Conservation (phyloP, 2,888 invertebrate genomes). For the Cephus pygmeus region DNA sequence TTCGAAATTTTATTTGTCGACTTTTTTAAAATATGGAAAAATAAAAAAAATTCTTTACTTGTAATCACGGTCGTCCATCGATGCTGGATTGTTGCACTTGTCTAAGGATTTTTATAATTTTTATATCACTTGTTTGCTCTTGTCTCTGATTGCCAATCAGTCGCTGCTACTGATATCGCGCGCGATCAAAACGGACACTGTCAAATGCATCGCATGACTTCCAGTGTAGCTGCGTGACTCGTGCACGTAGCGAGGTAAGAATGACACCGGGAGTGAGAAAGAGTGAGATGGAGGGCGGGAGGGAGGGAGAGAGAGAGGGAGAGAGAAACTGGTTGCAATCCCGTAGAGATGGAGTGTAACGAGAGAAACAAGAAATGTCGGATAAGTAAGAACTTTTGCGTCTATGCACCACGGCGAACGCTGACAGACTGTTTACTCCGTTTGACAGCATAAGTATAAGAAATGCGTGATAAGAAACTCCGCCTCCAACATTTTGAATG, state of each 20-base stretch:
- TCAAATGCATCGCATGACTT: not conserved
- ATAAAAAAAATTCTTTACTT: not conserved
- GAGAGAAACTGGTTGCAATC: not conserved
- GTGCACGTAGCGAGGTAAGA: not conserved
- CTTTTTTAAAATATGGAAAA: too few relatives aligned
- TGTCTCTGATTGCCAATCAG: not conserved
- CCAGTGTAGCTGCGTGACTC: too few relatives aligned
- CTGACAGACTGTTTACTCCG: conserved; percentile 49
- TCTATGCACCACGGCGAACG: conserved; percentile 44
- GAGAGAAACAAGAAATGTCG: not conserved
- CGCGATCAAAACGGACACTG: not conserved
- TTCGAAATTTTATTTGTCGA: too few relatives aligned
- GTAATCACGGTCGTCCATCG: not conserved
- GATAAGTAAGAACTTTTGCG: conserved; percentile 14
- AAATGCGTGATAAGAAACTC: conserved; percentile 21
- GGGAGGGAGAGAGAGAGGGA: not conserved
- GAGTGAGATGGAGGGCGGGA: not conserved
- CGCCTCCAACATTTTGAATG: not conserved
- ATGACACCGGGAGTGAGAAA: not conserved
- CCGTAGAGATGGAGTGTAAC: not conserved
- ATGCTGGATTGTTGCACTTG: not conserved
- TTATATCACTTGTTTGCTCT: not conserved
- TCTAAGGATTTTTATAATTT: not conserved
- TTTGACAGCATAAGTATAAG: not conserved
- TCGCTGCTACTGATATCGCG: not conserved